Conservation (phyloP, 2,797 vertebrate genomes). For the Alfaro cultratus region DNA sequence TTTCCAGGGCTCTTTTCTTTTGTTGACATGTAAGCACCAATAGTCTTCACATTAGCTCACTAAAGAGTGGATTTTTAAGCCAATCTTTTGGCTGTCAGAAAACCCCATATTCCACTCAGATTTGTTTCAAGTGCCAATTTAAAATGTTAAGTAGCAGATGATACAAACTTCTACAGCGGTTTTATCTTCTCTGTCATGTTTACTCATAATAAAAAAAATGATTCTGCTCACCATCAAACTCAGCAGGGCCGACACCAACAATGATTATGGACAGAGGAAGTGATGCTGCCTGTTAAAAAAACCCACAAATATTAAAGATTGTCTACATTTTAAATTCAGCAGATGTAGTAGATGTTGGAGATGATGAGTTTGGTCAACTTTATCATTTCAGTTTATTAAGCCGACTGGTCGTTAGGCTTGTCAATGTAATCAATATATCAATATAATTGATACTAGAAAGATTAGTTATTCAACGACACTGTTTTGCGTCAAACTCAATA, state of each 20-base stretch:
- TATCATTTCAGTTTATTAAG: not conserved
- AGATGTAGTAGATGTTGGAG: not conserved
- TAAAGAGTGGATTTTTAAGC: not conserved
- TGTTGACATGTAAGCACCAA: not conserved
- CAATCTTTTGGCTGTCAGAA: not conserved
- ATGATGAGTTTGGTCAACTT: not conserved
- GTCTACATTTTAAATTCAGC: not conserved
- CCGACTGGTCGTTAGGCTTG: not conserved
- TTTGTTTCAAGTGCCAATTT: not conserved
- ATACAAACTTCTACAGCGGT: not conserved
- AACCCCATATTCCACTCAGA: not conserved
- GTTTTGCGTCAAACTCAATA: not conserved
- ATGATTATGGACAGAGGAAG: conserved; percentile 96
- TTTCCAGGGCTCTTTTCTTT: not conserved
- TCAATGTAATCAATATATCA: not conserved
- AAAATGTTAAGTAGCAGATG: not conserved
- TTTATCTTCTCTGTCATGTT: conserved; percentile 5
- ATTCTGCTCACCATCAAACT: conserved; percentile 89
- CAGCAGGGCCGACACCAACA: conserved; percentile 94
- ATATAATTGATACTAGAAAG: not conserved
- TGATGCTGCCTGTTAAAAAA: conserved; percentile 83
- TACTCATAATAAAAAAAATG: not conserved
- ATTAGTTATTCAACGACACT: not conserved
- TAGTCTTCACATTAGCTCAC: not conserved
- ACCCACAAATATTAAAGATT: conserved; percentile 14